Percentiles rank a stretch among this genome's conserved stretches.
Evolutionary conservation across 1,140 invertebrate genomes (phyloP).

Genomic region (Papilio dardanus): DNA sequence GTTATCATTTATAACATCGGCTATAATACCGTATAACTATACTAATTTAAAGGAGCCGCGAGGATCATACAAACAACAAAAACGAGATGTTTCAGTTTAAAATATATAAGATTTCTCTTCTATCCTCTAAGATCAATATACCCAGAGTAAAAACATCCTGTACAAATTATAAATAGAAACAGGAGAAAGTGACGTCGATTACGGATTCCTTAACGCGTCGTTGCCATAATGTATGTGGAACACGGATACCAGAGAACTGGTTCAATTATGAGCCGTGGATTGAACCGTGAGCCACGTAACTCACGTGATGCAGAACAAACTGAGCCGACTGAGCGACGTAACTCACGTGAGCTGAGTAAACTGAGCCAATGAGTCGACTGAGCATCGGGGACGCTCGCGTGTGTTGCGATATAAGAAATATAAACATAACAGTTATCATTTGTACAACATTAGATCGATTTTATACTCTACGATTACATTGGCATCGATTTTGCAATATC

Average conservation of each 20-base stretch:
- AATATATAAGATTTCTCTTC: neutral
- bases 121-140: neutral
- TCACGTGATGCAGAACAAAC: neutral
- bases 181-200: conserved; percentile 10
- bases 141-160: neutral
- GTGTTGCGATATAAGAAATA: neutral
- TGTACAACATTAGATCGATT: conserved; percentile 14
- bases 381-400: conserved; percentile 1
- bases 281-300: neutral
- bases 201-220: conserved; percentile 12
- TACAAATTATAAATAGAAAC: conserved; percentile 14
- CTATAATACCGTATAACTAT: neutral
- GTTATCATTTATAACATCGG: neutral
- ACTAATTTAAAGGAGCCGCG: too few relatives aligned
- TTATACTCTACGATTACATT: conserved; percentile 13
- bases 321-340: neutral
- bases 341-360: neutral
- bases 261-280: neutral
- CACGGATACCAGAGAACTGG: conserved; percentile 16
- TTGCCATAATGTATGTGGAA: conserved; percentile 9
- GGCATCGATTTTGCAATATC: conserved; percentile 6
- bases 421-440: conserved; percentile 7
- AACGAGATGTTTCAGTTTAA: neutral
- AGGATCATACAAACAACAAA: too few relatives aligned
- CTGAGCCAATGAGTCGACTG: neutral